These are phyloP conservation scores for Phymatocera aterrima DNA, from an alignment of 2,888 invertebrate species.

Conservation along the genomic window DNA sequence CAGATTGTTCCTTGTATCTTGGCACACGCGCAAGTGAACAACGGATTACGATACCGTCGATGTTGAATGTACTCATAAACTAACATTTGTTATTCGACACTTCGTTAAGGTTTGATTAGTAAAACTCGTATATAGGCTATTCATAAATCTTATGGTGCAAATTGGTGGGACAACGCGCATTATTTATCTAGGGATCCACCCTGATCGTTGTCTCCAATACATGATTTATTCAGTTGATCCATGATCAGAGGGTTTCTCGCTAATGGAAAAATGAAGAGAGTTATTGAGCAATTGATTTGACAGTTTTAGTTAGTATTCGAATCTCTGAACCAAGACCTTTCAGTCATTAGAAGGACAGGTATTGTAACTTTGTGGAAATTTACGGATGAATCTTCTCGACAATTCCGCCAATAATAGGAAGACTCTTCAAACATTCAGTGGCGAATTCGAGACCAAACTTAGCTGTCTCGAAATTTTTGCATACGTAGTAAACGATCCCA, in stretches of 20 bases:
- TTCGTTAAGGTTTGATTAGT: too few species aligned
- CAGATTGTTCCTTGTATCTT: too few species aligned
- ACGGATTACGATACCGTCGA: too few species aligned
- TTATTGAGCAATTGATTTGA: neutral
- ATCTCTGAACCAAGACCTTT: neutral
- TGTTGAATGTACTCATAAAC: too few species aligned
- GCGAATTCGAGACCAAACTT: constrained; percentile 60
- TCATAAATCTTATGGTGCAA: too few species aligned
- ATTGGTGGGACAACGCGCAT: too few species aligned
- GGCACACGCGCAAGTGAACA: too few species aligned
- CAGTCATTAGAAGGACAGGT: neutral
- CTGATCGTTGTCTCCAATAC: neutral
- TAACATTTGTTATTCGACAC: too few species aligned
- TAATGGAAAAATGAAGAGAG: neutral
- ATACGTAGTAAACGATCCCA: constrained; percentile 61
- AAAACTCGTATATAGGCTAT: too few species aligned
- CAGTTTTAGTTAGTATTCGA: neutral
- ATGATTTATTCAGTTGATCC: neutral
- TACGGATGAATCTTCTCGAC: constrained; percentile 51
- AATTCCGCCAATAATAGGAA: constrained; percentile 60
- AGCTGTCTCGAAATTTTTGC: constrained; percentile 61
- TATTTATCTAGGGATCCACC: too few species aligned
- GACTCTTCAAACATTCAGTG: constrained; percentile 58
- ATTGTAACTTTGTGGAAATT: neutral
- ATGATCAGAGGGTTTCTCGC: neutral